These are phyloP conservation scores for Pithecia hirsuta DNA, from an alignment of 2,797 vertebrate species.

Conservation along the genomic window DNA sequence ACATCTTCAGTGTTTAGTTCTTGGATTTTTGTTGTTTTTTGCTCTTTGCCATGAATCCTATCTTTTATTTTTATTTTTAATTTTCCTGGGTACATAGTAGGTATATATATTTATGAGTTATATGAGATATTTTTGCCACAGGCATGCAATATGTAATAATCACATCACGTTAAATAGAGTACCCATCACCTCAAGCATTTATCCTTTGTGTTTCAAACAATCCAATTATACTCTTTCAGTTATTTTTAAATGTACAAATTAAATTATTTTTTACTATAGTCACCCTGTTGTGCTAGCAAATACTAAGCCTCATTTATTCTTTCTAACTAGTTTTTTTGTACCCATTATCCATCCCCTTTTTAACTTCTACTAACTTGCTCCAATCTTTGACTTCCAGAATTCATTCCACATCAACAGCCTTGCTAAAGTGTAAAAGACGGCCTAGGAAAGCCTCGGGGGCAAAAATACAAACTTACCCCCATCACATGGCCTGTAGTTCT, in stretches of 20 bases:
- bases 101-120: neutral
- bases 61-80: neutral
- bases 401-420: neutral
- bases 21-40: neutral
- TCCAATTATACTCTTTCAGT: neutral
- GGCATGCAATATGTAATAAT: neutral
- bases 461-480: neutral
- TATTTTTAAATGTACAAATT: neutral
- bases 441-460: neutral
- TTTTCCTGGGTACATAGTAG: neutral
- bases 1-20: neutral
- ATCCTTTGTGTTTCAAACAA: neutral
- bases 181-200: neutral
- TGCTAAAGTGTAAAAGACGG: neutral
- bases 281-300: neutral
- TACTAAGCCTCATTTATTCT: neutral
- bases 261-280: neutral
- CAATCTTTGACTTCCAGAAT: neutral
- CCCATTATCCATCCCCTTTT: neutral
- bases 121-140: neutral
- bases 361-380: neutral
- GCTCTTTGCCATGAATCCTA: neutral
- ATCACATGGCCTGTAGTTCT: neutral
- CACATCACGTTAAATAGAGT: neutral
- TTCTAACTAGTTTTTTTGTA: neutral